A percentile compares a stretch with the other conserved stretches of the same genome.
phyloP scores from a whole-genome alignment of 2,797 vertebrate species.

The Lemur catta region DNA sequence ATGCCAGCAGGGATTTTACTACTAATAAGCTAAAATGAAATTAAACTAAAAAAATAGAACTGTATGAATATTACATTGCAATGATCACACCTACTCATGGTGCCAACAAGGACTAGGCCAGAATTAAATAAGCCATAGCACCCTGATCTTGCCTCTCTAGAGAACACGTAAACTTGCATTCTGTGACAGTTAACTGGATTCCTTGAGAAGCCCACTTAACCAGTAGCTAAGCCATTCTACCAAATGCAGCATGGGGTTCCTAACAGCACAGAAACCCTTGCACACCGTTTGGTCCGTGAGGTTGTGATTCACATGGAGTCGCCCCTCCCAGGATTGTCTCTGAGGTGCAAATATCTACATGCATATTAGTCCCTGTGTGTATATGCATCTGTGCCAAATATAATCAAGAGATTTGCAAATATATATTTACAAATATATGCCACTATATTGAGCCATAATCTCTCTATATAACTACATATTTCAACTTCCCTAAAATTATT shows the following conservation, averaged over 20 bases:
- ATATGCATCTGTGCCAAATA: neutral
- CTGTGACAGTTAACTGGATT: neutral
- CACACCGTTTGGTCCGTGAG: neutral
- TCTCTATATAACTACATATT: neutral
- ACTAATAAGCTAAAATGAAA: slow-evolving; percentile 69
- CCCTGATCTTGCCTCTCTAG: neutral
- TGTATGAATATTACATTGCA: slow-evolving; percentile 47
- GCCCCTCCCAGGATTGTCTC: too few species aligned
- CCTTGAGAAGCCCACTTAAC: neutral
- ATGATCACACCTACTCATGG: neutral
- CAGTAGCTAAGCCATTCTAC: neutral
- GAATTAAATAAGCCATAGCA: neutral
- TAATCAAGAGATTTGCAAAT: neutral
- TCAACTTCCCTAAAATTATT: neutral
- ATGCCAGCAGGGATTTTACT: slow-evolving; percentile 67
- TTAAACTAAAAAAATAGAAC: slow-evolving; percentile 52
- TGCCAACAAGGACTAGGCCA: neutral
- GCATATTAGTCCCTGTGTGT: neutral
- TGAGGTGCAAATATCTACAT: neutral
- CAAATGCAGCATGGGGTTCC: neutral
- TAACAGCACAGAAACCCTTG: neutral
- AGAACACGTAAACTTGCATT: neutral
- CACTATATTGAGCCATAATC: neutral
- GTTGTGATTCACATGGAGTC: neutral
- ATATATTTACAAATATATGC: neutral